Base-by-base conservation (phyloP, 2,797 vertebrate species). In the Eulemur rubriventer region DNA sequence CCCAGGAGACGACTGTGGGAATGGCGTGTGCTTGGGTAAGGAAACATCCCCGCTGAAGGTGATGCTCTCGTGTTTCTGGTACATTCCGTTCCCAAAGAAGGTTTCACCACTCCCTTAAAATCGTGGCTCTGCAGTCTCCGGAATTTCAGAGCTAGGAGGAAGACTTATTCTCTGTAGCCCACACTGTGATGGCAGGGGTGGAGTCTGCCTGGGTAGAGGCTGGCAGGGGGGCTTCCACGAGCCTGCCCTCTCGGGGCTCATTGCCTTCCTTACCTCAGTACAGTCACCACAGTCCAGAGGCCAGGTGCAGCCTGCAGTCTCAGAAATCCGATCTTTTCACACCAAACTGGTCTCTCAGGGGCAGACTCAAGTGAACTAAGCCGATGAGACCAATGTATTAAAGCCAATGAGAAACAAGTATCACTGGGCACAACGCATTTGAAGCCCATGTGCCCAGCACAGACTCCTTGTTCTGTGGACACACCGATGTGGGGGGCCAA, bases 21-120 rank as follows among this genome's bases (percentile, higher is more conserved):
- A 80, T 0, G 4, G 73, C 2, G 0, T 83, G 38, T 72, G 85
- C 38, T 81, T 94, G 57, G 96, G 97, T 97, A 97, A 97, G 96
- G 84, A 93, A 43, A 67, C 0, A 30, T 82, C 30, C 9, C 33
- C 72, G 50, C 46, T 61, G 46, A 69, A 72, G 78, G 46, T 61
- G 55, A 61, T 43, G 18, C 9, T 38, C 22, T 20, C 6, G n/a
- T 46, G 24, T 83, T 95, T 94, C 81, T 69, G n/a, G 30, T 41
- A n/a, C 16, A 14, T 50, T 75, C 16, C 6, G 7, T 78, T 87
- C 70, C 91, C 22, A 18, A 52, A 79, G 59, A n/a, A 12, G 1
- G 0, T 33, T 86, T 79, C 2, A 0, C 57, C 14, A 7, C 28
- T 91, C 63, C 50, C 22, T 79, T 72, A 43, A 69, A 86, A 65